Percentiles rank a stretch among this genome's conserved stretches.
These are phyloP conservation scores for Cladorhizidae sp. DNA, from an alignment of 37 sponge, comb jelly and placozoan genomes.

Conservation along the genomic window DNA sequence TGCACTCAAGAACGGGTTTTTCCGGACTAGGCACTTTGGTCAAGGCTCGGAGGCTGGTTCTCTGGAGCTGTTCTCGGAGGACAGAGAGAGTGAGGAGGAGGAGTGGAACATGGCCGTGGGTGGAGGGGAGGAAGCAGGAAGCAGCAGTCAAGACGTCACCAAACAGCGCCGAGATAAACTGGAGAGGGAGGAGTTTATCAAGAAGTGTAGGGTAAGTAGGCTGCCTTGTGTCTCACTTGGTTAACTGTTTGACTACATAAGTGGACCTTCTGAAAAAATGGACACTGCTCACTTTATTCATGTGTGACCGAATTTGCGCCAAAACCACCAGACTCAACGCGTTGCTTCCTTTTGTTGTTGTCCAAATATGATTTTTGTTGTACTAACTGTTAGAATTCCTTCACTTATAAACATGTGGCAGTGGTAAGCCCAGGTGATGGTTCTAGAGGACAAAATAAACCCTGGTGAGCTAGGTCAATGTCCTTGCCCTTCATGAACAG, in stretches of 20 bases:
- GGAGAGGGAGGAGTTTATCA: slow-evolving; percentile 83
- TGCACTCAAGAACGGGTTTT: slow-evolving; percentile 78
- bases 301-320: no score
- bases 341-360: no score
- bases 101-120: slow-evolving; percentile 19
- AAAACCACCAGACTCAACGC: no score
- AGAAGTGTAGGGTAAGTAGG: slow-evolving; percentile 40
- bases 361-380: no score
- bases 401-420: no score
- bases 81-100: slow-evolving; percentile 25
- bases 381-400: no score
- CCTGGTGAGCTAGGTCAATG: no score
- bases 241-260: not conserved
- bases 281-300: no score
- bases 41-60: slow-evolving; percentile 73
- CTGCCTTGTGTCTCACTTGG: not conserved
- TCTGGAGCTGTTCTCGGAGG: slow-evolving; percentile 77
- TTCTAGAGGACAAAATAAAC: no score
- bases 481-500: no score
- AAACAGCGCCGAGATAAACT: slow-evolving; percentile 62
- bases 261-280: no score
- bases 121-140: slow-evolving; percentile 40
- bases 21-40: slow-evolving; percentile 78
- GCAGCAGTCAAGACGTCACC: slow-evolving; percentile 42
- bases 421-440: no score